Evolutionary conservation across 2,113 vertebrate genomes (phyloP), one percentile per base, ranked within the genome.

Genomic region (Lycocorax pyrrhopterus): DNA sequence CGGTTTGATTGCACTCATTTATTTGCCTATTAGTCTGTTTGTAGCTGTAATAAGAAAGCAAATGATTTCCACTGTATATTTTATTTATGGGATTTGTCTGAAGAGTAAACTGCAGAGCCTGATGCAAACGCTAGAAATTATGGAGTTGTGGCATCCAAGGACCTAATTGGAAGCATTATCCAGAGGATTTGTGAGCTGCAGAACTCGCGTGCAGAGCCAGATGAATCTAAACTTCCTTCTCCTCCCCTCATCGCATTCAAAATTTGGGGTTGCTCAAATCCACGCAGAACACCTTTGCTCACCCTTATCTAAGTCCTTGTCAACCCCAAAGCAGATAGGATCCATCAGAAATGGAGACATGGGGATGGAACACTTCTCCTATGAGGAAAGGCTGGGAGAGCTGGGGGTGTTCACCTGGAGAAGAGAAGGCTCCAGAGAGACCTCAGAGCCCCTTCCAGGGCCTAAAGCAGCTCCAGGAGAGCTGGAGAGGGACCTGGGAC

Each of bases 1-100:
- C 2, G 4, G 25, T 92, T 93, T 96, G 87, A 97, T 94, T 96
- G 88, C 32, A 0, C 81, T 90, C 87, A 84, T 96, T 96, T 96
- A 93, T 96, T 97, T 95, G 52, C 83, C 58, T 81, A 95, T 95
- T 94, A 96, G 60, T 72, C 66, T 93, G 83, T 93, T 92, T 96
- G 93, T 78, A 72, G 83, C 86, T 95, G 89, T 49, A 96, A 95
- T 86, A 94, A 92, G 83, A 84, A 86, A 94, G 88, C 41, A 89
- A 96, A 95, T 58, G 5, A 82, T 93, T 93, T 87, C 66, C 69
- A 60, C 89, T 46, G 58, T 89, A 87, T 96, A 89, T 96, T 95
- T 94, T 95, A 96, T 96, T 96, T 95, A 94, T 95, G 77, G 46
- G 71, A 66, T 68, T 89, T 89, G 44, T 92, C 91, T 75, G 80